A percentile compares a stretch with the other conserved stretches of the same genome.
phyloP scores from a whole-genome alignment of 2,113 vertebrate genomes.

The Salvelinus sp. region DNA sequence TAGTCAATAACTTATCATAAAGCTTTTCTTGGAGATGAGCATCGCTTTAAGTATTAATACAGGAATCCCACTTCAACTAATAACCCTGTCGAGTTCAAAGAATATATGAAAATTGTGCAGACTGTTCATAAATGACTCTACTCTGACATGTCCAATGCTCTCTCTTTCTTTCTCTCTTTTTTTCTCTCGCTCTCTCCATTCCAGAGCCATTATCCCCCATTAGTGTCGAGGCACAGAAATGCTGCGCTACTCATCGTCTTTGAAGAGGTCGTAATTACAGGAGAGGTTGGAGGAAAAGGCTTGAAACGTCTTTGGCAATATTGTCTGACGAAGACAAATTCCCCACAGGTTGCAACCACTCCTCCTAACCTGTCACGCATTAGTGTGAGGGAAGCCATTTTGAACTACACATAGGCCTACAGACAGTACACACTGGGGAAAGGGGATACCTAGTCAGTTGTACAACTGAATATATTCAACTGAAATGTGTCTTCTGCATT shows the following conservation, averaged over 20 bases:
- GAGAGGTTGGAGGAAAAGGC: conserved; percentile 44
- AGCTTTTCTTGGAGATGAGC: not conserved
- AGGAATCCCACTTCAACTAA: too few species aligned
- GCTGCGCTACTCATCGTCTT: conserved; percentile 46
- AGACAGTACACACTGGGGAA: not conserved
- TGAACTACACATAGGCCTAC: not conserved
- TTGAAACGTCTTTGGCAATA: conserved; percentile 54
- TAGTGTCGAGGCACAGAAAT: conserved; percentile 55
- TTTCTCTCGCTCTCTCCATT: not conserved
- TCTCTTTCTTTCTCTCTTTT: not conserved
- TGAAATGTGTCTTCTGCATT: too few species aligned
- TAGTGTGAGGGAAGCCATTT: conserved; percentile 5
- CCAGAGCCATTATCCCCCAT: conserved; percentile 60
- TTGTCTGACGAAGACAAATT: conserved; percentile 62
- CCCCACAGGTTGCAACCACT: conserved; percentile 43
- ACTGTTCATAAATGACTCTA: too few species aligned
- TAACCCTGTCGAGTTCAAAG: too few species aligned
- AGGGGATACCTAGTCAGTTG: too few species aligned
- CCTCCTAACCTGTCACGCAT: conserved; percentile 20
- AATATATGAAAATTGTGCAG: too few species aligned
- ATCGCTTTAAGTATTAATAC: too few species aligned
- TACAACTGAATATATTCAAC: too few species aligned
- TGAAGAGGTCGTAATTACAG: conserved; percentile 62
- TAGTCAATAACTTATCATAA: not conserved
- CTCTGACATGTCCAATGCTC: not conserved